Percentiles rank a stretch among this genome's conserved stretches.
Conservation (phyloP, 2,888 invertebrate genomes). For the Oscheius onirici region DNA sequence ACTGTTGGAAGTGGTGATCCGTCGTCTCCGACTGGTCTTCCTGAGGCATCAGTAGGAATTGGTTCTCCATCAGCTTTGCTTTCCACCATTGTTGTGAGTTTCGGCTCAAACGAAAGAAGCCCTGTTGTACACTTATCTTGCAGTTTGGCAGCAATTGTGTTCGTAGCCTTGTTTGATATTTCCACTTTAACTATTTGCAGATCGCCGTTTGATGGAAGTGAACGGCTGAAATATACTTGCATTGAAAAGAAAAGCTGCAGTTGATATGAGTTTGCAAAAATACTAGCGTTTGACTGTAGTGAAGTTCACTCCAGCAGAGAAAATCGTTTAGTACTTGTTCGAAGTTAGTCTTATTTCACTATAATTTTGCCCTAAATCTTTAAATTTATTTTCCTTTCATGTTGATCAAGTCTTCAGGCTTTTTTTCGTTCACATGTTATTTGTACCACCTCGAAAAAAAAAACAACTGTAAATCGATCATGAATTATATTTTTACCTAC, state of each 20-base stretch:
- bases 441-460: too few species aligned
- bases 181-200: constrained; percentile 32
- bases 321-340: too few species aligned
- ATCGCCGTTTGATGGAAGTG: constrained; percentile 24
- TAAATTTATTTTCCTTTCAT: not conserved
- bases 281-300: too few species aligned
- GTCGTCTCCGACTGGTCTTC: constrained; percentile 56
- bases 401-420: not conserved
- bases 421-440: too few species aligned
- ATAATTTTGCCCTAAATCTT: not conserved
- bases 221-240: constrained; percentile 39
- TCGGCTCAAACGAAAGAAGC: too few species aligned
- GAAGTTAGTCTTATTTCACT: too few species aligned
- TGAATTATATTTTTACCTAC: too few species aligned
- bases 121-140: too few species aligned
- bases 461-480: too few species aligned
- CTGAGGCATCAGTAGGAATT: constrained; percentile 46
- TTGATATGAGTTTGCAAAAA: too few species aligned
- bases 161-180: constrained; percentile 37
- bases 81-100: constrained; percentile 3
- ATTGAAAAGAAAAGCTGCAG: too few species aligned
- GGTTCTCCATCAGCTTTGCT: constrained; percentile 43
- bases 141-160: constrained; percentile 44
- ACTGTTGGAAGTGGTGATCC: constrained; percentile 40
- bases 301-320: too few species aligned